A percentile compares a stretch with the other conserved stretches of the same genome.
These are phyloP conservation scores for Clangula hyemalis DNA, from an alignment of 2,797 vertebrate genomes.

Conservation along the genomic window DNA sequence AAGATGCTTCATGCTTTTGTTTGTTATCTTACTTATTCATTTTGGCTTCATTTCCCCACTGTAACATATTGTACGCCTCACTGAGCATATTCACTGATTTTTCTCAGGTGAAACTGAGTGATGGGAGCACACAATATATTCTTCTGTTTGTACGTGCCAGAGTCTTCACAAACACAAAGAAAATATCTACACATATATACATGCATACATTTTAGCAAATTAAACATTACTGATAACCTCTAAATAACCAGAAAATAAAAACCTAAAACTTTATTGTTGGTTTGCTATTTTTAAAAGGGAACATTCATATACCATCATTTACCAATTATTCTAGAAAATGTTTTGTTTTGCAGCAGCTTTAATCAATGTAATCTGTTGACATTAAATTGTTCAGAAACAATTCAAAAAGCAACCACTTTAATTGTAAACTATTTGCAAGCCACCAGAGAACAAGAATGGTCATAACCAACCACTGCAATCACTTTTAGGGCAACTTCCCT, in stretches of 20 bases:
- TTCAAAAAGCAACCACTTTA: not conserved
- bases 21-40: not conserved
- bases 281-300: not conserved
- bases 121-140: not conserved
- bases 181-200: accelerated
- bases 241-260: not conserved
- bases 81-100: not conserved
- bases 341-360: not conserved
- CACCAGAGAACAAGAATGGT: not conserved
- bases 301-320: not conserved
- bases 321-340: not conserved
- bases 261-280: not conserved
- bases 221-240: not conserved
- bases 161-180: not conserved
- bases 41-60: not conserved
- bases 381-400: not conserved
- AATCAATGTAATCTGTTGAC: not conserved
- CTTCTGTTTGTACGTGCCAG: not conserved
- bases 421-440: not conserved
- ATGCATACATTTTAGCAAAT: not conserved
- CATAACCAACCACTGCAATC: not conserved
- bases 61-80: not conserved
- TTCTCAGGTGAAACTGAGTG: not conserved
- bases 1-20: not conserved
- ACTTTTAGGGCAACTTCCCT: not conserved